These are phyloP conservation scores for Chrosomus eos DNA, from an alignment of 2,797 vertebrate species.

Conservation along the genomic window DNA sequence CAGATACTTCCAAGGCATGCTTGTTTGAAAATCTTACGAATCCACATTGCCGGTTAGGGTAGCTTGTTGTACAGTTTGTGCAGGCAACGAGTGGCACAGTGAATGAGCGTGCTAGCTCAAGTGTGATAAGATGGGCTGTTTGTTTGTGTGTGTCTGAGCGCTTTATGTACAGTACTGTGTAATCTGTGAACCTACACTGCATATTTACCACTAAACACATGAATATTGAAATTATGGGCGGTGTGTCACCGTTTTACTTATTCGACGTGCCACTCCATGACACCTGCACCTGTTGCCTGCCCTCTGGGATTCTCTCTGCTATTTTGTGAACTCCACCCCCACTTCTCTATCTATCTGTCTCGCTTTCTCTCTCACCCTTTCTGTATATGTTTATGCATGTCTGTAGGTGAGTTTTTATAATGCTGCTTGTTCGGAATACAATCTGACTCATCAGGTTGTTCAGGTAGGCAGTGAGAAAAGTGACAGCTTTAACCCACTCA, in stretches of 20 bases:
- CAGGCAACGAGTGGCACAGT: constrained; percentile 1
- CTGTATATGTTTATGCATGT: constrained; percentile 48
- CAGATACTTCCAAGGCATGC: constrained; percentile 48
- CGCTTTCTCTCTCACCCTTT: constrained; percentile 15
- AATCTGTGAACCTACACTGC: constrained; percentile 58
- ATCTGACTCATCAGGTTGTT: constrained; percentile 54
- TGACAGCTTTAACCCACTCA: constrained; percentile 45
- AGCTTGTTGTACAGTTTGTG: constrained; percentile 27
- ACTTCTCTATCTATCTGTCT: constrained; percentile 12
- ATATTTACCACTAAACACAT: constrained; percentile 58
- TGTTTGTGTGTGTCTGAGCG: constrained; percentile 46
- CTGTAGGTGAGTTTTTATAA: constrained; percentile 52
- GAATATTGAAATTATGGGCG: constrained; percentile 55
- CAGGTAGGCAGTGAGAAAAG: constrained; percentile 47
- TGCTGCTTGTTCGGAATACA: constrained; percentile 43
- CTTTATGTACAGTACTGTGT: constrained; percentile 42
- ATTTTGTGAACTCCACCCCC: constrained; percentile 42
- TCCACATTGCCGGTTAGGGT: constrained; percentile 27
- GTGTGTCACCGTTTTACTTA: constrained; percentile 41
- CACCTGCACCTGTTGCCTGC: constrained; percentile 52
- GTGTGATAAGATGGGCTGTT: constrained; percentile 46
- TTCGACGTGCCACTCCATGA: constrained; percentile 35
- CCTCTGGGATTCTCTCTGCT: constrained; percentile 30
- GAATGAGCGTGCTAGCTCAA: constrained; percentile 43
- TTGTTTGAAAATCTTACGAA: constrained; percentile 28